Conservation (phyloP, 1,140 invertebrate species). For the Limonius californicus region DNA sequence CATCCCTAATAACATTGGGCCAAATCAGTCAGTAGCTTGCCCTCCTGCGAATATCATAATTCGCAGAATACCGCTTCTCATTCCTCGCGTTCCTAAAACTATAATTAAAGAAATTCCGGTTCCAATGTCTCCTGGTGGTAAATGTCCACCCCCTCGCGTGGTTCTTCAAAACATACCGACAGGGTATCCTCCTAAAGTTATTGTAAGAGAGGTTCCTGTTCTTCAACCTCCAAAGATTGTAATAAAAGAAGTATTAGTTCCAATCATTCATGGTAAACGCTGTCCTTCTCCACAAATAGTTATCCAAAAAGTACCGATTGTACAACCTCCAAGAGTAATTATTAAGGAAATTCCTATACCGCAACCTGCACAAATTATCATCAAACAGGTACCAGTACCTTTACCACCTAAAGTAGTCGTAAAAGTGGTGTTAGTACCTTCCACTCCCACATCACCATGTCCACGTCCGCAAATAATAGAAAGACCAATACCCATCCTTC, state of each 20-base stretch:
- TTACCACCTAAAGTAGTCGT: too few relatives aligned
- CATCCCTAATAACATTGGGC: too few relatives aligned
- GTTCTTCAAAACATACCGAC: not conserved
- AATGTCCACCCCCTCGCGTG: not conserved
- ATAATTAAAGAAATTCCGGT: conserved; percentile 5
- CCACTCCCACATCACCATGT: not conserved
- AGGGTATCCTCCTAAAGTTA: not conserved
- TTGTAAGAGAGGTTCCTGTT: not conserved
- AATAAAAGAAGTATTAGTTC: not conserved
- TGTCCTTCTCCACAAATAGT: not conserved
- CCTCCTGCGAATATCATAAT: not conserved
- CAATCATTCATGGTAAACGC: not conserved
- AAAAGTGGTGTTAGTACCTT: too few relatives aligned
- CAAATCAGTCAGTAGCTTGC: not conserved
- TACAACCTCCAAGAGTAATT: not conserved
- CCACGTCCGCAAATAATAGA: not conserved
- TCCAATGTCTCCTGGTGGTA: too few relatives aligned
- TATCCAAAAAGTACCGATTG: not conserved
- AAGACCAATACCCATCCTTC: too few relatives aligned
- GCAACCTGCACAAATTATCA: too few relatives aligned
- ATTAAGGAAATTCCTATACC: not conserved
- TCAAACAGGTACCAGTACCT: too few relatives aligned
- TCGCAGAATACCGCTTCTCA: too few relatives aligned
- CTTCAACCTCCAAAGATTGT: not conserved
- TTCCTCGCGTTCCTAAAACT: not conserved